phyloP scores from a whole-genome alignment of 2,797 vertebrate genomes.

The Acanthornis magna region DNA sequence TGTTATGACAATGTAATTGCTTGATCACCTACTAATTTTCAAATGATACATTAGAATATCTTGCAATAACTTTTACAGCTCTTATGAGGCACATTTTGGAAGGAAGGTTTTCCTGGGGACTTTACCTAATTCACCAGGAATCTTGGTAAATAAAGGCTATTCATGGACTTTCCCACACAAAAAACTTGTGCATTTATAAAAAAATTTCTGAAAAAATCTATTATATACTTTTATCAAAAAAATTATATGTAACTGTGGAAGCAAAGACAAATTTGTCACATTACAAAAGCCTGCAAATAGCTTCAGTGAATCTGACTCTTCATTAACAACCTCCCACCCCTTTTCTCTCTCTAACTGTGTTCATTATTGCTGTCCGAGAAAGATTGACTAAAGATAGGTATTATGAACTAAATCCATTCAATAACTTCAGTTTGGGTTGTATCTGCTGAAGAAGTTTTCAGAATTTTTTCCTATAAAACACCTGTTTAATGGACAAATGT shows the following conservation, averaged over 20 bases:
- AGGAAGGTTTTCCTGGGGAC: background rate
- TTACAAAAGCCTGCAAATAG: background rate
- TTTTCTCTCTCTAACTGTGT: background rate
- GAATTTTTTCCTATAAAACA: background rate
- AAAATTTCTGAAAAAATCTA: background rate
- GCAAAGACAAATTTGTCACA: background rate
- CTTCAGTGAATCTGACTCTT: background rate
- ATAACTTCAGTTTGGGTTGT: background rate
- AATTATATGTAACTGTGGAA: background rate
- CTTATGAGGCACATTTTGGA: background rate
- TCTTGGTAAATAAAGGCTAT: background rate
- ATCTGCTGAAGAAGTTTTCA: background rate
- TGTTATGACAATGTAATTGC: background rate
- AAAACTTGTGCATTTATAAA: background rate
- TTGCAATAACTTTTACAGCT: conserved; percentile 15
- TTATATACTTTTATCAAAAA: background rate
- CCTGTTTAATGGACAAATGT: background rate
- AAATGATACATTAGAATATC: background rate
- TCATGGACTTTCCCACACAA: background rate
- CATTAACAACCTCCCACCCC: background rate
- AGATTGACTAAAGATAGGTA: background rate
- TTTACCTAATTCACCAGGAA: background rate
- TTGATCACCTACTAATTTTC: conserved; percentile 23
- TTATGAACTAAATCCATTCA: background rate
- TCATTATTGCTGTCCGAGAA: background rate